These are phyloP conservation scores for Tiliacea citrago DNA, from an alignment of 2,888 invertebrate species.

Conservation along the genomic window DNA sequence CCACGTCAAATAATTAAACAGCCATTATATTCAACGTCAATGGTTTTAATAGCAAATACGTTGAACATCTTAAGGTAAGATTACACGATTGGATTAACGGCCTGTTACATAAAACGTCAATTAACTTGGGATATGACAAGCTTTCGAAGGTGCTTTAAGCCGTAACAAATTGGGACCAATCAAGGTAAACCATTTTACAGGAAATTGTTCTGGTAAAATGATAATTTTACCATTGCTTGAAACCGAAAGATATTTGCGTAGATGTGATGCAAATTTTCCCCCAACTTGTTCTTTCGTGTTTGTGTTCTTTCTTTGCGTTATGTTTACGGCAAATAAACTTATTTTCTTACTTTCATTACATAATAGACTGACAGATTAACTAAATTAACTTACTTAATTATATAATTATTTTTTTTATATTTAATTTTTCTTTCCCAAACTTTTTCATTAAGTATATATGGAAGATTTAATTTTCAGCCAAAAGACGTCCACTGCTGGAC, in stretches of 20 bases:
- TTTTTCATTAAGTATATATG: no score
- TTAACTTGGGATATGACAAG: constrained; percentile 33
- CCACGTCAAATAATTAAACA: constrained; percentile 6
- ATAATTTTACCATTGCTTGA: constrained; percentile 1
- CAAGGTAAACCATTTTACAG: background rate
- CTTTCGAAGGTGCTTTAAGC: constrained; percentile 23
- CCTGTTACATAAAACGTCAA: constrained; percentile 46
- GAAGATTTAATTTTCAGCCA: no score
- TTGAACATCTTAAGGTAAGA: constrained; percentile 26
- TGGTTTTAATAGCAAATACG: constrained; percentile 21
- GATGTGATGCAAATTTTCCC: no score
- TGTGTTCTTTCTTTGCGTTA: no score
- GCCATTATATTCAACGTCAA: constrained; percentile 10
- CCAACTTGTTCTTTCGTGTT: no score
- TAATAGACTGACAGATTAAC: no score
- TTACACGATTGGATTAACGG: constrained; percentile 28
- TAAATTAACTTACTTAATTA: no score
- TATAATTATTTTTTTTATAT: no score
- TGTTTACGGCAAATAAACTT: no score
- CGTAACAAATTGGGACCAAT: constrained; percentile 25
- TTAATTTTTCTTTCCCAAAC: no score
- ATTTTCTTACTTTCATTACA: no score
- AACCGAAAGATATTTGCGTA: background rate
- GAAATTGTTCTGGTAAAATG: background rate
- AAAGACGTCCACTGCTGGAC: no score